Evolutionary conservation across 2,797 vertebrate genomes (phyloP).

Genomic region (Poliocrania exsul): DNA sequence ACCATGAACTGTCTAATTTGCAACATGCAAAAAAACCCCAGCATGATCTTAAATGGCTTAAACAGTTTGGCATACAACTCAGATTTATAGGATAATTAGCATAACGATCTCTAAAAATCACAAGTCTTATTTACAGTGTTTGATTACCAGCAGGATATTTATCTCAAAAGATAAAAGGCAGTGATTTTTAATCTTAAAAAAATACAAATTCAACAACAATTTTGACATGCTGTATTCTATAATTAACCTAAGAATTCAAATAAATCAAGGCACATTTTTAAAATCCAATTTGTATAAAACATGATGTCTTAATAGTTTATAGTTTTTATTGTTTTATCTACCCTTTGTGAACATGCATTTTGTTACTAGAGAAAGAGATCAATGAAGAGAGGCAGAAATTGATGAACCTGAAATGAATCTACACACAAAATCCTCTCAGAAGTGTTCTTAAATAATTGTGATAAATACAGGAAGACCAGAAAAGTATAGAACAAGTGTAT

Average conservation of each 20-base stretch:
- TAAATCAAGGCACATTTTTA: background rate
- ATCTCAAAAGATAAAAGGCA: slow-evolving; percentile 50
- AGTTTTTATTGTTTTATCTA: background rate
- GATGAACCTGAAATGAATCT: background rate
- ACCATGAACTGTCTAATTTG: slow-evolving; percentile 69
- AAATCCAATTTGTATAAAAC: background rate
- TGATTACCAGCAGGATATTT: slow-evolving; percentile 56
- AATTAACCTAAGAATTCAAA: slow-evolving; percentile 9
- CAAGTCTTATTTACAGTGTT: slow-evolving; percentile 54
- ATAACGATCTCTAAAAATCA: slow-evolving; percentile 54
- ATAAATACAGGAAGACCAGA: background rate
- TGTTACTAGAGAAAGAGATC: background rate
- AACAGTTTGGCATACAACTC: slow-evolving; percentile 39
- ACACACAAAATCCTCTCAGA: background rate
- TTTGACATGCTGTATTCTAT: background rate
- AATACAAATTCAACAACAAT: background rate
- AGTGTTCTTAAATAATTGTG: background rate
- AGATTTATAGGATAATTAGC: slow-evolving; percentile 55
- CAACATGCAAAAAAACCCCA: slow-evolving; percentile 56
- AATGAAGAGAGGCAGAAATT: background rate
- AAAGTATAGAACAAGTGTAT: background rate
- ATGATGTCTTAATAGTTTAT: background rate
- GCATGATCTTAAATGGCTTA: slow-evolving; percentile 64
- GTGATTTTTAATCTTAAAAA: slow-evolving; percentile 31
- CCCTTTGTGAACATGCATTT: background rate